Conservation (phyloP, 2,113 vertebrate species). For the Percopsis transmontana region DNA sequence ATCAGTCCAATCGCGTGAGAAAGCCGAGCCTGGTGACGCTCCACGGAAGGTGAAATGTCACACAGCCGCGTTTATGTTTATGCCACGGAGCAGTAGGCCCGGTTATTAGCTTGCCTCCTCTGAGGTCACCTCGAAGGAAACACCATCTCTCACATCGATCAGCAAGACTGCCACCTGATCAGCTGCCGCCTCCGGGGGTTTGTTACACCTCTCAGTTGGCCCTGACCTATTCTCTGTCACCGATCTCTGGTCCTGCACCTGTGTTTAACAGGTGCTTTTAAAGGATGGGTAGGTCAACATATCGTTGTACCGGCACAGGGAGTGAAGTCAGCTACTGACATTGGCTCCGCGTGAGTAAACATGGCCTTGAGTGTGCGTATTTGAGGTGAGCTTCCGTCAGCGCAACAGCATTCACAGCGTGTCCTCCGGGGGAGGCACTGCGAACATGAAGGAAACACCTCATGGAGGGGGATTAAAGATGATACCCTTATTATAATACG, state of each 20-base stretch:
- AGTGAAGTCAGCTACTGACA: neutral
- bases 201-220: slow-evolving; percentile 44
- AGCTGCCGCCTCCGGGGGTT: slow-evolving; percentile 23
- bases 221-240: slow-evolving; percentile 39
- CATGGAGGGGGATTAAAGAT: too few species aligned
- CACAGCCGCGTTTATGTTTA: slow-evolving; percentile 22
- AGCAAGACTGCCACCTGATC: slow-evolving; percentile 53
- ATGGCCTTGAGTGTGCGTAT: neutral
- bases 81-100: slow-evolving; percentile 7
- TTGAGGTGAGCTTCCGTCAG: neutral
- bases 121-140: slow-evolving; percentile 52
- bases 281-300: slow-evolving; percentile 38
- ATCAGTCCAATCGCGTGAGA: slow-evolving; percentile 1
- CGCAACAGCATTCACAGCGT: too few species aligned
- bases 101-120: slow-evolving; percentile 14
- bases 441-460: too few species aligned
- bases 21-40: neutral
- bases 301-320: neutral
- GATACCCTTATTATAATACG: too few species aligned
- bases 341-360: neutral
- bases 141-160: slow-evolving; percentile 48
- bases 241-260: slow-evolving; percentile 29
- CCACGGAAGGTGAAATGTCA: slow-evolving; percentile 46
- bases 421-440: too few species aligned
- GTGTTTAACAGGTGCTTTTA: slow-evolving; percentile 30